These are phyloP conservation scores for Euwallacea similis DNA, from an alignment of 1,140 invertebrate genomes.

Conservation along the genomic window DNA sequence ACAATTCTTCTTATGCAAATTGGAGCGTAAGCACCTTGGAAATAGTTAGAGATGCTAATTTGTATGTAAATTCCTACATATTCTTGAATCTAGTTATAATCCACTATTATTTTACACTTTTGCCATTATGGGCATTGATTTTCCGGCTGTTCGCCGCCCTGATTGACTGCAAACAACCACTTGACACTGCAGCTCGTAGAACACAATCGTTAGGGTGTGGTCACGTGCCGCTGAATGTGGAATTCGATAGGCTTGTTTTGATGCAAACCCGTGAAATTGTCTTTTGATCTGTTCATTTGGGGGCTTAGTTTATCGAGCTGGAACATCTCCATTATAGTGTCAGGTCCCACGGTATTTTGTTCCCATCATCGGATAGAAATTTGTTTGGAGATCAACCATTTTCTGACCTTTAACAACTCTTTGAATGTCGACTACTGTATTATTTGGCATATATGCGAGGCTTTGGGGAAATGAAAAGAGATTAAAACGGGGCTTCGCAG, in stretches of 20 bases:
- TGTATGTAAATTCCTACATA: no score
- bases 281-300: conserved; percentile 29
- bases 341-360: conserved; percentile 16
- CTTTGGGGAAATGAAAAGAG: conserved; percentile 38
- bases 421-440: not conserved
- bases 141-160: conserved; percentile 5
- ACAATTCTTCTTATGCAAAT: no score
- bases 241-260: conserved; percentile 42
- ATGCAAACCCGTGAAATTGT: conserved; percentile 35
- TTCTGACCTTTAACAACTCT: not conserved
- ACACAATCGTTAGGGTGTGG: conserved; percentile 28
- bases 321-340: conserved; percentile 4
- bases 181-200: conserved; percentile 14
- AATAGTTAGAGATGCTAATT: no score
- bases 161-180: conserved; percentile 30
- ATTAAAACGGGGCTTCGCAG: conserved; percentile 35
- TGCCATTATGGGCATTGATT: not conserved
- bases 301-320: conserved; percentile 6
- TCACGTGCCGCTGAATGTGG: conserved; percentile 41
- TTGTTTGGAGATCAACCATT: no score
- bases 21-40: no score
- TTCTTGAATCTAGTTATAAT: no score
- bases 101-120: no score
- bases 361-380: not conserved
- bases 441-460: conserved; percentile 5